These are phyloP conservation scores for Parambassis ranga DNA, from an alignment of 2,797 vertebrate genomes.

Conservation along the genomic window DNA sequence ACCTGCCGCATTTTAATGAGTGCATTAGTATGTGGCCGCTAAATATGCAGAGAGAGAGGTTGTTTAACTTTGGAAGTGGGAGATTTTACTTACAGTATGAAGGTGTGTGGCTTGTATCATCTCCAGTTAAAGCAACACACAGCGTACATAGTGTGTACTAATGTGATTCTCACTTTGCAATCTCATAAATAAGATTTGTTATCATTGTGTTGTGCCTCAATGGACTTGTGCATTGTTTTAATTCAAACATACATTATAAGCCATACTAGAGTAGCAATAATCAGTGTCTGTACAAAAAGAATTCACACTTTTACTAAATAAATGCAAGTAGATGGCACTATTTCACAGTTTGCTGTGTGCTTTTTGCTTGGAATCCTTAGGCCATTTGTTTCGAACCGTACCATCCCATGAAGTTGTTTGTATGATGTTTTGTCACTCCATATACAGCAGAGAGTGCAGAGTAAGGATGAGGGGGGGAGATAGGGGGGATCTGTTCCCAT, in stretches of 20 bases:
- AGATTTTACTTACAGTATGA: slow-evolving; percentile 3
- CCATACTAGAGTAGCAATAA: slow-evolving; percentile 3
- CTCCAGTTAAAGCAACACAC: slow-evolving; percentile 16
- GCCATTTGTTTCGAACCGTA: slow-evolving; percentile 59
- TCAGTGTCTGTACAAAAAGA: slow-evolving; percentile 22
- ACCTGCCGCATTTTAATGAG: slow-evolving; percentile 55
- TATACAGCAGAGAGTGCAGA: slow-evolving; percentile 8
- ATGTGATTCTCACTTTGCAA: slow-evolving; percentile 30
- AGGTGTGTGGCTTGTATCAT: slow-evolving; percentile 32
- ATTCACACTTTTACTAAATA: slow-evolving; percentile 51
- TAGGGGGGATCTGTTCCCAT: slow-evolving; percentile 55
- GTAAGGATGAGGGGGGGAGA: slow-evolving; percentile 1
- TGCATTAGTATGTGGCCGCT: slow-evolving; percentile 34
- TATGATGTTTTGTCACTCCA: slow-evolving; percentile 47
- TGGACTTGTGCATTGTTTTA: slow-evolving; percentile 12
- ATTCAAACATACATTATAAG: slow-evolving; percentile 7
- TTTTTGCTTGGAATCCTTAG: slow-evolving; percentile 33
- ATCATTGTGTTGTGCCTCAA: slow-evolving; percentile 2
- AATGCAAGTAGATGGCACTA: slow-evolving; percentile 36
- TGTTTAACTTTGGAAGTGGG: background rate
- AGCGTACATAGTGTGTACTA: slow-evolving; percentile 28
- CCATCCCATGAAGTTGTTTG: slow-evolving; percentile 50
- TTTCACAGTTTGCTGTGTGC: slow-evolving; percentile 37
- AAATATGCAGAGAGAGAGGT: background rate
- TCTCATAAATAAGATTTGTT: slow-evolving; percentile 22